Percentiles rank a stretch among this genome's conserved stretches.
Conservation (phyloP, 2,888 invertebrate species). For the Lysandra bellargus region DNA sequence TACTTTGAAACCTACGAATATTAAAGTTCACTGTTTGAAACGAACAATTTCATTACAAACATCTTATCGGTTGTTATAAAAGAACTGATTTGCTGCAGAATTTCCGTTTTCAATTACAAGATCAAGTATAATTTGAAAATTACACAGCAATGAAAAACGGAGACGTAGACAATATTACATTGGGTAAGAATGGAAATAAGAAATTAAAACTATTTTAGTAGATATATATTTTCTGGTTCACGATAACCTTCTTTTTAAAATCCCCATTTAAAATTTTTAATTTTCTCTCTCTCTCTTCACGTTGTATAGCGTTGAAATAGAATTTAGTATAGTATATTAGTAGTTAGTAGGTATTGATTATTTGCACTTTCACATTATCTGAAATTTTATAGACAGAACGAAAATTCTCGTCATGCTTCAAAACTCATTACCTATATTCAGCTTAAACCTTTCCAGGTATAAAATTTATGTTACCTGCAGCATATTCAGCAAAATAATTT, state of each 20-base stretch:
- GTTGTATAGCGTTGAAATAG: no score
- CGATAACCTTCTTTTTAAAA: neutral
- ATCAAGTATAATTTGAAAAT: constrained; percentile 4
- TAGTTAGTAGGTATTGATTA: no score
- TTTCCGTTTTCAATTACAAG: neutral
- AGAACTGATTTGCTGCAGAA: neutral
- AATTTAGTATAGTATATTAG: no score
- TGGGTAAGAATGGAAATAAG: neutral
- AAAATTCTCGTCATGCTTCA: neutral
- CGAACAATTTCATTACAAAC: neutral
- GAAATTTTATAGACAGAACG: no score
- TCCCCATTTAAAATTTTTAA: neutral
- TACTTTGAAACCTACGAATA: neutral
- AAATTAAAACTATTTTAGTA: neutral
- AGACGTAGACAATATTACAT: neutral
- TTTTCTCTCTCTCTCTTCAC: no score
- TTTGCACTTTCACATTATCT: no score
- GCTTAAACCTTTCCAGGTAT: neutral
- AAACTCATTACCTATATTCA: neutral
- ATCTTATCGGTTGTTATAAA: constrained; percentile 3
- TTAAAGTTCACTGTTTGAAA: neutral
- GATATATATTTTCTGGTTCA: neutral
- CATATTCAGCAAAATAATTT: neutral
- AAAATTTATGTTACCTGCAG: neutral
- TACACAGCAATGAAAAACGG: neutral